Percentiles rank a stretch among this genome's conserved stretches.
phyloP scores from a whole-genome alignment of 2,888 invertebrate species.

The Agrotis ipsilon region DNA sequence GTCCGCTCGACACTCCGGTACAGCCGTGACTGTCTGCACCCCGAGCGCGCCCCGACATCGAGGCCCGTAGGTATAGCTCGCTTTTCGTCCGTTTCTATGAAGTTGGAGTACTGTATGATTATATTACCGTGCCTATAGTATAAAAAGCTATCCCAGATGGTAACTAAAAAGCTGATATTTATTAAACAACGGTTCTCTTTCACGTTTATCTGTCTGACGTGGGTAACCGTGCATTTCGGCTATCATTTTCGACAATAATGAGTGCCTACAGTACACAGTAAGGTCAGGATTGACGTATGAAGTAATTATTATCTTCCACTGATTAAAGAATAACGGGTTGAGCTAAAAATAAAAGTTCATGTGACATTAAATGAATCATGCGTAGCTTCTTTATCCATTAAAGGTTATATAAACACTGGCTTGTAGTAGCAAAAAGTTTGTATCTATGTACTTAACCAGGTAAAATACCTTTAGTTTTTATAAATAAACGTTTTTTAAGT shows the following conservation, averaged over 20 bases:
- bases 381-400: constrained; percentile 20
- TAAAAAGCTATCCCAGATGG: too few relatives aligned
- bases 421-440: not conserved
- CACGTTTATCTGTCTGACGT: constrained; percentile 38
- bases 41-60: too few relatives aligned
- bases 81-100: too few relatives aligned
- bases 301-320: constrained; percentile 41
- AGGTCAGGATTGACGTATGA: constrained; percentile 57
- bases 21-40: too few relatives aligned
- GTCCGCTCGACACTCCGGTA: too few relatives aligned
- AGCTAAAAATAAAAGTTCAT: constrained; percentile 24
- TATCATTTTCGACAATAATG: constrained; percentile 46
- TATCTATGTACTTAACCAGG: not conserved
- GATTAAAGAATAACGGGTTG: constrained; percentile 30
- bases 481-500: not conserved
- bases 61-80: too few relatives aligned
- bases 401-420: constrained; percentile 12
- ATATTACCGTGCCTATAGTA: too few relatives aligned
- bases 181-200: not conserved
- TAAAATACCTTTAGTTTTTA: not conserved
- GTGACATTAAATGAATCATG: constrained; percentile 33
- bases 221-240: constrained; percentile 22
- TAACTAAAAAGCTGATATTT: constrained; percentile 17
- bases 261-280: constrained; percentile 25
- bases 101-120: too few relatives aligned